Conservation (phyloP, 2,888 invertebrate species). For the Craniophora ligustri region DNA sequence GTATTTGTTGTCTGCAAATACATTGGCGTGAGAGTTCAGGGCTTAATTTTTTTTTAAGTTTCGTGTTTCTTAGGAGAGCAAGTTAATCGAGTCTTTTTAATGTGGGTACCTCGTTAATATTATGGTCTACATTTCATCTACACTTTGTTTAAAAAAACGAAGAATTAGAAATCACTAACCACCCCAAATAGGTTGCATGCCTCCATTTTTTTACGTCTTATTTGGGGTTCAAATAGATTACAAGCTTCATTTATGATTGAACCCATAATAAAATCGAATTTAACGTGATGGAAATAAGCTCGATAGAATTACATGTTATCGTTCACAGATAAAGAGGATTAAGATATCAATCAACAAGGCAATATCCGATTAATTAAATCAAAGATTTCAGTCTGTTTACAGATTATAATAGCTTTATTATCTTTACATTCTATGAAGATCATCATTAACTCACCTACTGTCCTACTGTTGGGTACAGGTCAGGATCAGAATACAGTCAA, state of each 20-base stretch:
- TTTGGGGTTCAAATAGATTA: not conserved
- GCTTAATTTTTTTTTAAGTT: too few species aligned
- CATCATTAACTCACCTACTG: too few species aligned
- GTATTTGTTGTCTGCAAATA: too few species aligned
- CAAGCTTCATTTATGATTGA: conserved; percentile 15
- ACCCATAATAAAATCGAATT: conserved; percentile 4
- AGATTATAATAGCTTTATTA: conserved; percentile 5
- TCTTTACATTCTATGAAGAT: not conserved
- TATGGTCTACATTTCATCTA: too few species aligned
- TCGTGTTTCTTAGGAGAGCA: too few species aligned
- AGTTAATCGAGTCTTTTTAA: too few species aligned
- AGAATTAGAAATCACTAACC: too few species aligned
- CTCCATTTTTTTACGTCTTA: not conserved
- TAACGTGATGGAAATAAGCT: conserved; percentile 8
- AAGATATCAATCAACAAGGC: conserved; percentile 11
- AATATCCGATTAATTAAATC: conserved; percentile 25
- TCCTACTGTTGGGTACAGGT: too few species aligned
- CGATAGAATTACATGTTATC: not conserved
- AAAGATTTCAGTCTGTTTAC: conserved; percentile 6
- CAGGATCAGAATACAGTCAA: too few species aligned
- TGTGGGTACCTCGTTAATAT: too few species aligned
- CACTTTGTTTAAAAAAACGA: too few species aligned
- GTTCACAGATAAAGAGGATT: conserved; percentile 3
- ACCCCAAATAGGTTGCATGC: not conserved
- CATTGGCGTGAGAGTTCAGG: too few species aligned